Evolutionary conservation across 1,140 invertebrate species (phyloP), one percentile per base, ranked within the genome.

Genomic region (Drosophila repleta): DNA sequence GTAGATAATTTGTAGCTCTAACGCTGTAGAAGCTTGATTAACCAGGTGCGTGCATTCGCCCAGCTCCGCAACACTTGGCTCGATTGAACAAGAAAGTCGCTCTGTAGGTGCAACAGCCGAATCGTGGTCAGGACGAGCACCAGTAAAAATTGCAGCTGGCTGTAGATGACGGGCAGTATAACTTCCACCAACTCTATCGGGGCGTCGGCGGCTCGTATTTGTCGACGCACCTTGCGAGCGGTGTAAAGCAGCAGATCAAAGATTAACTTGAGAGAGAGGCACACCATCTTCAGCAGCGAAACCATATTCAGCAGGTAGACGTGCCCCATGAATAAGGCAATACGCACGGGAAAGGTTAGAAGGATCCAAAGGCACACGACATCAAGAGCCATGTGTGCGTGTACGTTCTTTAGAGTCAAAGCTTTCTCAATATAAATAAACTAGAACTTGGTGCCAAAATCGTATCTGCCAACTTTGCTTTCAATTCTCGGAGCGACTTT

Each of bases 1-100:
- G 49, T 61, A 61, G 55, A 78, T 87, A 81, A 78, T 78, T 81
- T 87, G 72, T 71, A 37, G 64, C 39, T 51, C 15, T 11, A 48
- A 21, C n/a, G 20, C 18, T 29, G 32, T 32, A 35, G 58, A 21
- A 53, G 39, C 24, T 72, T 61, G 56, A 62, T 60, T 48, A 49
- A 7, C 64, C 64, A 79, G 64, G 63, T 75, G 46, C 39, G 55
- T 43, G 18, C 18, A 11, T 43, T 4, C 37, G 60, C 10, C 45
- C 41, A 74, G 4, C 41, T 0, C 4, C 35, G 57, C 8, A 72
- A 35, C 7, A 53, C 13, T 6, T n/a, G 17, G 26, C 53, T 60
- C 13, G 58, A 17, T 13, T 37, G 11, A 11, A 2, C 5, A n/a
- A 75, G 17, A 1, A 20, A 6, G n/a, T 5, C 3, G 11, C 35